phyloP scores from a whole-genome alignment of 2,113 vertebrate species.

The Hucho hucho region DNA sequence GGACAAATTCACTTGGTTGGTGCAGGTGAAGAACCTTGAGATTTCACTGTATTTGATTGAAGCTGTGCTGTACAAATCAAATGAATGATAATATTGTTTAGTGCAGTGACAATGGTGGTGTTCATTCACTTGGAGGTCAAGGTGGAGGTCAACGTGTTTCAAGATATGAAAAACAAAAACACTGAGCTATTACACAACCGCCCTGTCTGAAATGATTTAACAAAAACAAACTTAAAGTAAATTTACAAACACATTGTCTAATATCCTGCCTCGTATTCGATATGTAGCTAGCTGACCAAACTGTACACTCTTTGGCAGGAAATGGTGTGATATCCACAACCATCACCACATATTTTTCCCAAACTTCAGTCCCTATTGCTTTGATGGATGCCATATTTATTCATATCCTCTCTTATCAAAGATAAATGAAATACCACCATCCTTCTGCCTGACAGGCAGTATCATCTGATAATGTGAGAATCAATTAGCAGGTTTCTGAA shows the following conservation, averaged over 20 bases:
- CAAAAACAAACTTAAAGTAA: constrained; percentile 38
- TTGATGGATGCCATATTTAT: constrained; percentile 18
- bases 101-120: not conserved
- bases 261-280: not conserved
- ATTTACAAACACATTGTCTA: constrained; percentile 23
- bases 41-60: too few species aligned
- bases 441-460: constrained; percentile 6
- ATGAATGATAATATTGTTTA: constrained; percentile 1
- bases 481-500: not conserved
- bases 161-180: not conserved
- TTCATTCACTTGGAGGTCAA: constrained; percentile 25
- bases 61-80: too few species aligned
- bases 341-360: too few species aligned
- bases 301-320: constrained; percentile 15
- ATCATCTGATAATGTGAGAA: not conserved
- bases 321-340: constrained; percentile 3
- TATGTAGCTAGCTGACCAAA: constrained; percentile 18
- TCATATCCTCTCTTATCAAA: constrained; percentile 17
- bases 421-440: constrained; percentile 19
- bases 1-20: constrained; percentile 44
- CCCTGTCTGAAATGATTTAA: constrained; percentile 22
- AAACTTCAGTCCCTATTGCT: constrained; percentile 19
- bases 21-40: not conserved
- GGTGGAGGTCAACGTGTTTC: constrained; percentile 6
- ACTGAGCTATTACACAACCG: constrained; percentile 19